phyloP scores from a whole-genome alignment of 2,113 vertebrate genomes.

The Anhinga rufa region DNA sequence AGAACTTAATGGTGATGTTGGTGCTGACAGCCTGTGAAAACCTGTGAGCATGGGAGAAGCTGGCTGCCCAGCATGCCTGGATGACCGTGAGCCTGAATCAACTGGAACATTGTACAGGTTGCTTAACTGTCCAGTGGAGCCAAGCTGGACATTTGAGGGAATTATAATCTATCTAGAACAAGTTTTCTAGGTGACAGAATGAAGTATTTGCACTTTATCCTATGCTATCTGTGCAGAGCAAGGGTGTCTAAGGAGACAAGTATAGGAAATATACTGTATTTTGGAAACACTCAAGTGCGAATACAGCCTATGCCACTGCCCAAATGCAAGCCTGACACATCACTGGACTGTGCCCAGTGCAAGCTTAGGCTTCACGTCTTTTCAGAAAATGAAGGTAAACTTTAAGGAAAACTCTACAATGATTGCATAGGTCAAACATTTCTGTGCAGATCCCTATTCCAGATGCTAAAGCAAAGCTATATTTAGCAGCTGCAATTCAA shows the following conservation, averaged over 20 bases:
- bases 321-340: neutral
- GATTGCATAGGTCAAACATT: neutral
- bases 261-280: neutral
- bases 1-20: neutral
- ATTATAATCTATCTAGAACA: neutral
- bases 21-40: neutral
- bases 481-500: neutral
- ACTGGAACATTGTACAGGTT: neutral
- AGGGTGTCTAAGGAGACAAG: neutral
- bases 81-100: neutral
- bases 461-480: neutral
- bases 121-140: neutral
- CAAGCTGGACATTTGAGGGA: neutral
- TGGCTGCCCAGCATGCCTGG: neutral
- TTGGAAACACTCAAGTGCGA: rapidly evolving
- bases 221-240: neutral
- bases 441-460: neutral
- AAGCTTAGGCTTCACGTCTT: neutral
- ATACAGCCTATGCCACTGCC: neutral
- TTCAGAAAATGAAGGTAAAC: neutral
- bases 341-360: rapidly evolving
- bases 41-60: neutral
- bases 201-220: neutral
- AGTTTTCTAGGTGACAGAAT: neutral
- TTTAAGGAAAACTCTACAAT: neutral